Percentiles rank a stretch among this genome's conserved stretches.
Evolutionary conservation across 2,797 vertebrate species (phyloP).

Genomic region (Rhinichthys osculus): DNA sequence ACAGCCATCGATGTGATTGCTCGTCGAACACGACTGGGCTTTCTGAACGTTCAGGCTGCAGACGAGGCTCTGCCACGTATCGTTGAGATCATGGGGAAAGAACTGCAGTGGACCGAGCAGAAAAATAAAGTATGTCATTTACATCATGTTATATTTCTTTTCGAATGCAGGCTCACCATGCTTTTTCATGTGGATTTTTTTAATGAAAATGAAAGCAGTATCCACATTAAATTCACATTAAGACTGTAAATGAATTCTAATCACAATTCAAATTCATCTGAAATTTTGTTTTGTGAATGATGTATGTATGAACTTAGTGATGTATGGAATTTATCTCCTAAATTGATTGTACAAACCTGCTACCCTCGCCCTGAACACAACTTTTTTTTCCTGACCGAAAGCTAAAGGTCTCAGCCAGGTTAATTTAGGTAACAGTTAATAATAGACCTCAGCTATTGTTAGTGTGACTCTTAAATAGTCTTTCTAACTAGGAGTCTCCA

Average conservation of each 20-base stretch:
- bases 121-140: constrained; percentile 81
- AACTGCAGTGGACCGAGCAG: constrained; percentile 88
- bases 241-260: not conserved
- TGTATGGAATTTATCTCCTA: not conserved
- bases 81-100: constrained; percentile 92
- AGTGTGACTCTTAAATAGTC: constrained; percentile 31
- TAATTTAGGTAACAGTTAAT: constrained; percentile 18
- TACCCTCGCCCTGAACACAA: not conserved
- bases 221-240: not conserved
- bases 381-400: constrained; percentile 19
- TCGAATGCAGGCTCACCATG: not conserved
- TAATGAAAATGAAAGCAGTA: not conserved
- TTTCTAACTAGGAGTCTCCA: constrained; percentile 35
- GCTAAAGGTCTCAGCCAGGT: constrained; percentile 45
- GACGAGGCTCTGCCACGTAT: constrained; percentile 94
- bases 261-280: not conserved
- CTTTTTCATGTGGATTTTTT: not conserved
- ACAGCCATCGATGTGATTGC: constrained; percentile 92
- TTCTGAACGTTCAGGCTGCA: constrained; percentile 95
- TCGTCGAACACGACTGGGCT: constrained; percentile 90
- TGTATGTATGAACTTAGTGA: not conserved
- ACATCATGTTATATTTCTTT: not conserved
- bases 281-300: not conserved
- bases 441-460: constrained; percentile 55
- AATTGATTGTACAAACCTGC: not conserved